phyloP scores from a whole-genome alignment of 2,113 vertebrate species.

The Sapayoa aenigma region DNA sequence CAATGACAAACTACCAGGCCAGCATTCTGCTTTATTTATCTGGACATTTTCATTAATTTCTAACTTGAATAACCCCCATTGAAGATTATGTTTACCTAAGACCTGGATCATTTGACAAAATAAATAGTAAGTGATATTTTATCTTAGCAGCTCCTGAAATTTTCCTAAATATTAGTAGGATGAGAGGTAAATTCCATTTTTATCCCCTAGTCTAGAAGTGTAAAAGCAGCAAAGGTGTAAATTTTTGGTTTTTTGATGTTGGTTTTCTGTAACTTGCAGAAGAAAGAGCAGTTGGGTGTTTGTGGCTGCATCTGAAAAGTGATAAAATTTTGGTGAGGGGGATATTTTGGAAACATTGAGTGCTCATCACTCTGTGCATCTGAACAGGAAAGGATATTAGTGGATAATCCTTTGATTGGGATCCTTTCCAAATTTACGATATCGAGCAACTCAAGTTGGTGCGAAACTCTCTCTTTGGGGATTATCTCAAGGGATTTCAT shows the following conservation, averaged over 20 bases:
- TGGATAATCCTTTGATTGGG: slow-evolving; percentile 24
- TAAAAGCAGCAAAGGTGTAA: not conserved
- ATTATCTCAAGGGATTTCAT: slow-evolving; percentile 40
- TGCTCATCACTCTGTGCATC: not conserved
- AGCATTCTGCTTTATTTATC: not conserved
- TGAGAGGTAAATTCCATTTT: not conserved
- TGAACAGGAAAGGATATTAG: not conserved
- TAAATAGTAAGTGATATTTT: not conserved
- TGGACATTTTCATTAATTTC: not conserved
- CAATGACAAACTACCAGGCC: not conserved
- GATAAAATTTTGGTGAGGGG: not conserved
- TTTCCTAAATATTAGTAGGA: not conserved
- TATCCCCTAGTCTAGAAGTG: not conserved
- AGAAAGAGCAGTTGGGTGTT: not conserved
- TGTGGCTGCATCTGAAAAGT: not conserved
- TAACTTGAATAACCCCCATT: not conserved
- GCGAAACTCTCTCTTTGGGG: not conserved
- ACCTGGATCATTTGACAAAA: not conserved
- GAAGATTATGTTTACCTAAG: not conserved
- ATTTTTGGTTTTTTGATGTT: not conserved
- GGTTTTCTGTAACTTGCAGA: not conserved
- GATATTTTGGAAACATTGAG: not conserved
- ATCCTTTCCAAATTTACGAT: slow-evolving; percentile 37
- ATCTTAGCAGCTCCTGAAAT: not conserved
- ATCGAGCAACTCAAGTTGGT: not conserved